Base-by-base conservation (phyloP, 2,113 vertebrate species). In the Strix aluco region DNA sequence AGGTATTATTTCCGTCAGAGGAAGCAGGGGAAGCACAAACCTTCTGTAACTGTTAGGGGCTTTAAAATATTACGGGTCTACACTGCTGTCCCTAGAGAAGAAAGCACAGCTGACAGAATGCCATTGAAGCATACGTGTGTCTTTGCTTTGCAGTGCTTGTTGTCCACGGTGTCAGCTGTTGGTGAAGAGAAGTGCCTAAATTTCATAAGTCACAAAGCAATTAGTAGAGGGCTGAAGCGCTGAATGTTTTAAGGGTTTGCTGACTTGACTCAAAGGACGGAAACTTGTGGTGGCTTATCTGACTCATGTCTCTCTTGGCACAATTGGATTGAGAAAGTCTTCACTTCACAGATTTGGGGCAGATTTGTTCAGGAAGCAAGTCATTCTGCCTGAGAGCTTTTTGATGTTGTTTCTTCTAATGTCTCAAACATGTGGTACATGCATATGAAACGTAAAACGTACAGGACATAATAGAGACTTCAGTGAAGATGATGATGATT, bases 1-100 rank as follows among this genome's bases (percentile, higher is more conserved):
- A 91, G 61, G 81, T 96, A 85, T 86, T 91, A 93, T 95, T 97
- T 97, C 94, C 96, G 40, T 36, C 32, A 88, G 38, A 86, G 65
- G 94, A 94, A 94, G 78, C 15, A 40, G 26, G n/a, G 25, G 58
- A 72, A 92, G 69, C 40, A 2, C 10, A 85, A 32, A 83, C 52
- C 29, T 74, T 86, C 69, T 91, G 47, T 78, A 96, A 81, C 78
- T 40, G 66, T 88, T 73, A 89, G 26, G 20, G 20, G 42, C 51
- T 88, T 82, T 44, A 92, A 88, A 85, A 65, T 89, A 55, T 71
- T 67, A n/a, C 51, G 42, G 20, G 8, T 86, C 30, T 92, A 44
- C 12, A 4, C 36, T 79, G 21, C 23, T 54, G 8, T 61, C 80
- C 23, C 29, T 12, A 9, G 67, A 75, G 86, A 15, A 47, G 87